Evolutionary conservation across 2,888 invertebrate genomes (phyloP).

Genomic region (Volucella zonaria): DNA sequence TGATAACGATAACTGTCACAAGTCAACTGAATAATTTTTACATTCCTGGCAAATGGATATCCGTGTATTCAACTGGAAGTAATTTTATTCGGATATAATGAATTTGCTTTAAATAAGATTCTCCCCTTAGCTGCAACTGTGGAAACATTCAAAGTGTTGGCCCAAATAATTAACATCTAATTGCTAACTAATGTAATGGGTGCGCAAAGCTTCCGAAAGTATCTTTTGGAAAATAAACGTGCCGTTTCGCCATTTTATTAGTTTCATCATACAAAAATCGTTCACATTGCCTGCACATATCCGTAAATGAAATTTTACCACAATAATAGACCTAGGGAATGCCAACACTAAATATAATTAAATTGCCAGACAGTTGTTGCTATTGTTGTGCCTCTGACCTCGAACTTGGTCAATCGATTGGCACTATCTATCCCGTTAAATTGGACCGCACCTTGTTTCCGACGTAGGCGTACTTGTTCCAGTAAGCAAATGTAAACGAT

Average conservation of each 20-base stretch:
- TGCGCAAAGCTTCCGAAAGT: slow-evolving; percentile 6
- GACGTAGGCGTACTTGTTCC: background rate
- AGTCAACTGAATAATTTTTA: background rate
- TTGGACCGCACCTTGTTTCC: slow-evolving; percentile 25
- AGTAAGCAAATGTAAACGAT: slow-evolving; percentile 12
- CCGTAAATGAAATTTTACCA: background rate
- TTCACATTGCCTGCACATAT: background rate
- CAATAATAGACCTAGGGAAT: background rate
- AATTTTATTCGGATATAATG: background rate
- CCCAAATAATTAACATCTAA: slow-evolving; percentile 13
- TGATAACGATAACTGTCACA: background rate
- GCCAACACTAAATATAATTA: background rate
- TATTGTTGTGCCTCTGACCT: slow-evolving; percentile 20
- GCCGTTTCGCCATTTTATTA: background rate
- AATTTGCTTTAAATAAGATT: slow-evolving; percentile 4
- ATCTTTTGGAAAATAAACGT: slow-evolving; percentile 18
- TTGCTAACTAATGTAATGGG: slow-evolving; percentile 4
- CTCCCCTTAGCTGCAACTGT: background rate
- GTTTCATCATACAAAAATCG: background rate
- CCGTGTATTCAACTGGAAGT: background rate
- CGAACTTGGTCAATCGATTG: slow-evolving; percentile 40
- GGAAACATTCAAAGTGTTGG: background rate
- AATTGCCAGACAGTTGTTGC: background rate
- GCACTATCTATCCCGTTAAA: slow-evolving; percentile 12
- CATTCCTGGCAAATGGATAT: background rate